Percentiles rank a stretch among this genome's conserved stretches.
Evolutionary conservation across 2,797 vertebrate species (phyloP).

Genomic region (Cirrhinus mrigala): DNA sequence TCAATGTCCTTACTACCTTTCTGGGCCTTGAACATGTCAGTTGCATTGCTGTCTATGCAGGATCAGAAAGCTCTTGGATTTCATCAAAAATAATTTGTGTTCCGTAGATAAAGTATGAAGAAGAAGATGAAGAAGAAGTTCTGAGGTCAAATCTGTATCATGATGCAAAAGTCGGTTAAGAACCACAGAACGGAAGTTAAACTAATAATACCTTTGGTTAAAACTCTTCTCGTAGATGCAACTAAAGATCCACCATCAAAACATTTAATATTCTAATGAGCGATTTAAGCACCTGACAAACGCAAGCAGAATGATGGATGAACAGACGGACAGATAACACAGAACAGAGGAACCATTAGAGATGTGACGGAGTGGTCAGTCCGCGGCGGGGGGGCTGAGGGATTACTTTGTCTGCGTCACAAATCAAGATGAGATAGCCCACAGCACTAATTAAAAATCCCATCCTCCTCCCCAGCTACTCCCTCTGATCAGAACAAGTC

Average conservation of each 20-base stretch:
- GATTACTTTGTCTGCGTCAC: conserved; percentile 77
- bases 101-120: too few species aligned
- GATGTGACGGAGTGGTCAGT: conserved; percentile 77
- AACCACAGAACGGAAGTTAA: neutral
- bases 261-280: conserved; percentile 79
- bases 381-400: conserved; percentile 55
- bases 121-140: too few species aligned
- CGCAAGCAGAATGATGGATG: conserved; percentile 72
- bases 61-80: too few species aligned
- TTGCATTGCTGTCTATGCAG: too few species aligned
- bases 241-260: conserved; percentile 78
- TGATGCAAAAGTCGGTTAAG: neutral
- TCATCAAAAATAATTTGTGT: too few species aligned
- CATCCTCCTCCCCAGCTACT: conserved; percentile 78
- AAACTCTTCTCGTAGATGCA: conserved; percentile 71
- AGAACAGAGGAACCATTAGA: conserved; percentile 80
- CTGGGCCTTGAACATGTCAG: too few species aligned
- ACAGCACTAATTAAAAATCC: conserved; percentile 83
- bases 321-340: conserved; percentile 62
- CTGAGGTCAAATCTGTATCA: neutral
- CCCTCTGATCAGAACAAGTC: conserved; percentile 77
- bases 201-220: conserved; percentile 65
- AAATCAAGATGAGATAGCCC: conserved; percentile 81
- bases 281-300: conserved; percentile 80
- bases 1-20: too few species aligned